phyloP scores from a whole-genome alignment of 2,113 vertebrate species.

The Nothocercus nigrocapillus region DNA sequence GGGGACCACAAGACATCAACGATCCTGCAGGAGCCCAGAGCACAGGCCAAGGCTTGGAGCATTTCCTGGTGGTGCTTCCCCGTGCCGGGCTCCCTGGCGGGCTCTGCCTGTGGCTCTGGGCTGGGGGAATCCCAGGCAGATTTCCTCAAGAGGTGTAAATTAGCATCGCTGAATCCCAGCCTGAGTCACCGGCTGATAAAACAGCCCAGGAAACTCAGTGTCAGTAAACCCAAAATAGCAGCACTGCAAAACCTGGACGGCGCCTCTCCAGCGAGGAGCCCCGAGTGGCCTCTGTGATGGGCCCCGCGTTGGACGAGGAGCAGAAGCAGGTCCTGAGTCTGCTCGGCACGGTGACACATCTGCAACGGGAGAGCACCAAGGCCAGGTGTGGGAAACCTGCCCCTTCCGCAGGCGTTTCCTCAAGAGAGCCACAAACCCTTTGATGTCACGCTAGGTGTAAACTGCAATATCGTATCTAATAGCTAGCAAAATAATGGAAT shows the following conservation, averaged over 20 bases:
- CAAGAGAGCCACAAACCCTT: not conserved
- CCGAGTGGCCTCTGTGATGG: not conserved
- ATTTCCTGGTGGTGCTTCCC: not conserved
- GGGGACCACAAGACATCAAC: not conserved
- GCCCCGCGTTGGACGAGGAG: not conserved
- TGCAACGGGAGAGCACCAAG: accelerated
- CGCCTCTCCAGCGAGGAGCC: accelerated
- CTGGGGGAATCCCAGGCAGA: not conserved
- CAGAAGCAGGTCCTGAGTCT: not conserved
- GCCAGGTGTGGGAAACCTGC: not conserved
- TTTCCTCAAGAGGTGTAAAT: not conserved
- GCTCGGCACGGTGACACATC: not conserved
- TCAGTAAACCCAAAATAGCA: not conserved
- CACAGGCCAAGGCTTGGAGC: not conserved
- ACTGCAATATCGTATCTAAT: not conserved
- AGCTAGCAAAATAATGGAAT: not conserved
- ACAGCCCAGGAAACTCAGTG: not conserved
- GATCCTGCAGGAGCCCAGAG: not conserved
- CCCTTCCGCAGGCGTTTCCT: not conserved
- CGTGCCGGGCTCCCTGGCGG: not conserved
- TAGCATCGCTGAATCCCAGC: not conserved
- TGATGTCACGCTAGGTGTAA: not conserved
- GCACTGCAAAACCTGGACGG: not conserved
- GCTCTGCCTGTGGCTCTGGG: not conserved
- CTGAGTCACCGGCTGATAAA: not conserved